phyloP scores from a whole-genome alignment of 1,140 invertebrate species.

The Drosophila setifemur region DNA sequence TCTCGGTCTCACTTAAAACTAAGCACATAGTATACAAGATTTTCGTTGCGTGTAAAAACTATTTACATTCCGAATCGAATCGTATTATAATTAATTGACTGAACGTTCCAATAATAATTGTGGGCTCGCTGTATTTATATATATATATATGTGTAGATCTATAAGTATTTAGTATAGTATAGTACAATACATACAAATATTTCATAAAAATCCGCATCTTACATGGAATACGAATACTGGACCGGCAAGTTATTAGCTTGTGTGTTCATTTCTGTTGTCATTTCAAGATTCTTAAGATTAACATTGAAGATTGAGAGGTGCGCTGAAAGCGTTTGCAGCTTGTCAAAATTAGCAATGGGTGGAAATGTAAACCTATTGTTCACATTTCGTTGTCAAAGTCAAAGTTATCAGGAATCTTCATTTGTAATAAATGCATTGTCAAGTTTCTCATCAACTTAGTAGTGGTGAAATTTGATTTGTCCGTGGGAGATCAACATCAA shows the following conservation, averaged over 20 bases:
- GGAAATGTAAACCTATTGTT: constrained; percentile 35
- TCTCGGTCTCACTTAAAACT: constrained; percentile 33
- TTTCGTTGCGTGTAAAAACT: constrained; percentile 39
- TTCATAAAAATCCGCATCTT: constrained; percentile 44
- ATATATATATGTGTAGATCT: background rate
- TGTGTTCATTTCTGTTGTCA: constrained; percentile 26
- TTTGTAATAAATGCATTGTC: constrained; percentile 28
- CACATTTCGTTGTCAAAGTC: constrained; percentile 58
- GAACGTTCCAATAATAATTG: constrained; percentile 39
- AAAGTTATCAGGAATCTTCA: constrained; percentile 3
- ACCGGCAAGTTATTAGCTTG: constrained; percentile 68
- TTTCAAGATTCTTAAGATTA: constrained; percentile 44
- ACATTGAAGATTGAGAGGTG: too few relatives aligned
- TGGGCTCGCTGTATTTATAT: constrained; percentile 4
- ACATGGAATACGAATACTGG: constrained; percentile 59
- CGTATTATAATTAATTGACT: constrained; percentile 66
- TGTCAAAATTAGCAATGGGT: constrained; percentile 32
- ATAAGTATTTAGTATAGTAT: background rate
- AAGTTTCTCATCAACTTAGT: constrained; percentile 15
- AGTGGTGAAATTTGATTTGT: constrained; percentile 9
- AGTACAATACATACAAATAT: constrained; percentile 50
- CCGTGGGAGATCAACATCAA: constrained; percentile 53
- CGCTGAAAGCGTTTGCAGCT: constrained; percentile 39
- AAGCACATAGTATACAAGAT: constrained; percentile 55
- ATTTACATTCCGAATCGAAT: constrained; percentile 50